These are phyloP conservation scores for Carterocephalus palaemon DNA, from an alignment of 2,888 invertebrate species.

Conservation along the genomic window DNA sequence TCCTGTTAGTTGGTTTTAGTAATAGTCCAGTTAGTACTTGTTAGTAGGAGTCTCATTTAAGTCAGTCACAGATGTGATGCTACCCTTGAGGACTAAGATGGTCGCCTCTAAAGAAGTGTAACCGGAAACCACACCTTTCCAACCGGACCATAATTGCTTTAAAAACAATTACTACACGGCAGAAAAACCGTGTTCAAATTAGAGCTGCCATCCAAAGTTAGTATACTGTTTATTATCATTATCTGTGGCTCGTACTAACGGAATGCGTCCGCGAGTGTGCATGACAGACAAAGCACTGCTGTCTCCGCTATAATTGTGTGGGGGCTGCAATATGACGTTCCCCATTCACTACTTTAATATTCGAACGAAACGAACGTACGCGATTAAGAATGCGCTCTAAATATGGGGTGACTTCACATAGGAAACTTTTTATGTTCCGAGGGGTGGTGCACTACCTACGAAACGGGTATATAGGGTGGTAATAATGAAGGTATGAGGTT, in stretches of 20 bases:
- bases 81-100: too few relatives aligned
- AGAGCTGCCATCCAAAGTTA: too few relatives aligned
- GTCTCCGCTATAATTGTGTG: conserved; percentile 55
- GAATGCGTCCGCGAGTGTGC: conserved; percentile 35
- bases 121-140: too few relatives aligned
- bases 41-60: too few relatives aligned
- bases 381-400: conserved; percentile 74
- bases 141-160: too few relatives aligned
- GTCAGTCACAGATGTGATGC: too few relatives aligned
- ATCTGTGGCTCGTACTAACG: conserved; percentile 26
- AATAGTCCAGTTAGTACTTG: too few relatives aligned
- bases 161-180: too few relatives aligned
- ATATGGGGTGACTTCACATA: conserved; percentile 69
- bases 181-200: too few relatives aligned
- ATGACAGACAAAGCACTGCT: conserved; percentile 35
- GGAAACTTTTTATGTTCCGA: conserved; percentile 57
- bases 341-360: conserved; percentile 72
- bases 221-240: background rate
- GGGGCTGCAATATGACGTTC: conserved; percentile 70
- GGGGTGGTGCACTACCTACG: conserved; percentile 64
- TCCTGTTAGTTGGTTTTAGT: too few relatives aligned
- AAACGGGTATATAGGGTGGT: conserved; percentile 63
- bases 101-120: too few relatives aligned
- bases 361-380: conserved; percentile 65
- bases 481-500: conserved; percentile 54